Evolutionary conservation across 2,113 vertebrate species (phyloP), one percentile per base, ranked within the genome.

Genomic region (Bombycilla garrulus): DNA sequence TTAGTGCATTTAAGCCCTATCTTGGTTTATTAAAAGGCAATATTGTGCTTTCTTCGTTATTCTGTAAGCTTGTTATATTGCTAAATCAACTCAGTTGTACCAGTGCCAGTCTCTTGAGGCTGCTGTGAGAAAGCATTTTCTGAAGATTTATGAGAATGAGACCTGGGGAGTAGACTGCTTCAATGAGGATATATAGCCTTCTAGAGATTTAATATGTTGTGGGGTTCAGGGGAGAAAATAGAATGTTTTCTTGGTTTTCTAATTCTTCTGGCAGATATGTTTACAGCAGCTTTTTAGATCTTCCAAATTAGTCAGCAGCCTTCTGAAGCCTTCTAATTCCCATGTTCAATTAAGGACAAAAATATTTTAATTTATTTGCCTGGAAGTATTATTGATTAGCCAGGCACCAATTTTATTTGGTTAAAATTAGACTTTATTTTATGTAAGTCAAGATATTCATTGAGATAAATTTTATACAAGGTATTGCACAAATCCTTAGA

Each of bases 11-110:
- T 80, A 89, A 92, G 50, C 38, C 25, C 42, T 81, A 0, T 71
- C 58, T 88, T 81, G 26, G 58, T 88, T 62, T 92, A 90, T 87
- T 96, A 83, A 96, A 94, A 93, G 62, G 60, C 71, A 72, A 65
- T 90, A 86, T 86, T 86, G 35, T 50, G 36, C 60, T 58, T 80
- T 85, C 26, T 61, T 78, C 53, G 40, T 87, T 85, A n/a, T 89
- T 84, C 58, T 1, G 0, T 88, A 85, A 58, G 56, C 36, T 96
- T 70, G 62, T 85, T 85, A 69, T 20, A 13, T 66, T 85, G 51
- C 50, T 87, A 61, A 83, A 90, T 91, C 60, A 71, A 53, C 50
- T 69, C 31, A 26, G 0, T 84, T 71, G 10, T 73, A 92, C 45
- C 28, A 23, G 42, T 42, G 28, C 57, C 3, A 4, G 9, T 83